A percentile compares a stretch with the other conserved stretches of the same genome.
Conservation (phyloP, 2,888 invertebrate species). For the Scaptomyza tumidula region DNA sequence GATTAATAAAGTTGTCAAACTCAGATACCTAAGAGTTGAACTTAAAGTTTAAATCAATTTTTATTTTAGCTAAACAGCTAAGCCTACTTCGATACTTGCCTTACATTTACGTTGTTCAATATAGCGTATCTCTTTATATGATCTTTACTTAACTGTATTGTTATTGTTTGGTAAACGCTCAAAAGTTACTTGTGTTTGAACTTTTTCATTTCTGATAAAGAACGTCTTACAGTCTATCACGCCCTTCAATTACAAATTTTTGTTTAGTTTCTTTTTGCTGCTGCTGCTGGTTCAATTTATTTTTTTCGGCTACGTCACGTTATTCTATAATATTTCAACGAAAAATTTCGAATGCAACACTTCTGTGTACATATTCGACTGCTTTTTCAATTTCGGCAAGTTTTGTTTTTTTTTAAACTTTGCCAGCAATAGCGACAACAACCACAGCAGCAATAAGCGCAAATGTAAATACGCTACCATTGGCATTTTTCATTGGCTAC, state of each 20-base stretch:
- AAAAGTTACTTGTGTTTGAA: not conserved
- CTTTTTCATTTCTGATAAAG: not conserved
- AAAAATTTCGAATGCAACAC: slow-evolving; percentile 35
- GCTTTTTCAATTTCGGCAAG: slow-evolving; percentile 56
- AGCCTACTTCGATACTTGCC: not conserved
- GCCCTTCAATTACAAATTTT: not conserved
- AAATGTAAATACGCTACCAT: slow-evolving; percentile 65
- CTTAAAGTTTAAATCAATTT: not conserved
- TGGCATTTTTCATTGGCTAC: slow-evolving; percentile 68
- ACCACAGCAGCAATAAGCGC: slow-evolving; percentile 44
- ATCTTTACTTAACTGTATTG: not conserved
- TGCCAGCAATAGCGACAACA: slow-evolving; percentile 10
- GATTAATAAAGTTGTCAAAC: too few relatives aligned
- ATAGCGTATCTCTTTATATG: too few relatives aligned
- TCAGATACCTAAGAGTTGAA: not conserved
- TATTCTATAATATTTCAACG: slow-evolving; percentile 41
- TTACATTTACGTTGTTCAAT: too few relatives aligned
- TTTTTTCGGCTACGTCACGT: slow-evolving; percentile 40
- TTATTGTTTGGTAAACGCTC: not conserved
- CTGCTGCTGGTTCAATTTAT: not conserved
- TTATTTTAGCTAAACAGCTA: not conserved
- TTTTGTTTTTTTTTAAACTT: slow-evolving; percentile 55
- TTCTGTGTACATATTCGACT: slow-evolving; percentile 52
- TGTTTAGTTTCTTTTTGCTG: not conserved
- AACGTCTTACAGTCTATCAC: not conserved